These are phyloP conservation scores for Urocyon cinereoargenteus DNA, from an alignment of 2,797 vertebrate species.

Conservation along the genomic window DNA sequence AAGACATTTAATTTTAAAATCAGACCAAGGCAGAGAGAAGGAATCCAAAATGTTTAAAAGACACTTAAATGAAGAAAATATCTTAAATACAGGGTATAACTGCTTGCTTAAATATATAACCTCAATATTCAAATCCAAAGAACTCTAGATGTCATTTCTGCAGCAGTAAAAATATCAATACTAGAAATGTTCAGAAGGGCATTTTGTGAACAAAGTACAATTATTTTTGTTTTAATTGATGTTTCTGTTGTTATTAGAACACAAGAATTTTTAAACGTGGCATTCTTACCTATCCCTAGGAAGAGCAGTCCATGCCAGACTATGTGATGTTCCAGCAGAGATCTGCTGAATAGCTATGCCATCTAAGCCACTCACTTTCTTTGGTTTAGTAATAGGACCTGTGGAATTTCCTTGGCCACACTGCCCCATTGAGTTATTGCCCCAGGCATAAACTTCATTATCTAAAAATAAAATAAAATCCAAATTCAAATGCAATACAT, in stretches of 20 bases:
- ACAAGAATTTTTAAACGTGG: background rate
- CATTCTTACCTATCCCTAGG: conserved; percentile 90
- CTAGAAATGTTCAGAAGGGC: conserved; percentile 4
- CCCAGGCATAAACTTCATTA: conserved; percentile 94
- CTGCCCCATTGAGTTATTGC: conserved; percentile 93
- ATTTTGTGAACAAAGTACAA: conserved; percentile 34
- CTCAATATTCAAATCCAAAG: conserved; percentile 50
- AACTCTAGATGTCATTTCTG: conserved; percentile 43
- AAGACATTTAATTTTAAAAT: conserved; percentile 13
- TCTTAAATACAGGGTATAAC: background rate
- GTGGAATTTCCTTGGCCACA: conserved; percentile 93
- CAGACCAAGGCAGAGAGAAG: background rate
- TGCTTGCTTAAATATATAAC: conserved; percentile 53
- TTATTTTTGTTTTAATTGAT: conserved; percentile 49
- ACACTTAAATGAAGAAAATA: conserved; percentile 15
- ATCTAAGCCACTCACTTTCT: conserved; percentile 93
- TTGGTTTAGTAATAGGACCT: conserved; percentile 93
- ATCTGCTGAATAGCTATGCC: conserved; percentile 93
- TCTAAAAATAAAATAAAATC: conserved; percentile 84
- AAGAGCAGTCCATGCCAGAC: conserved; percentile 92
- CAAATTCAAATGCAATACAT: conserved; percentile 37
- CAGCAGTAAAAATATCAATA: conserved; percentile 1
- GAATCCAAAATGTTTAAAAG: conserved; percentile 66
- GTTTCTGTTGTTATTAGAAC: conserved; percentile 10
- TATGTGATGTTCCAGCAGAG: conserved; percentile 92